A percentile compares a stretch with the other conserved stretches of the same genome.
These are phyloP conservation scores for Flabesymbios commensalis DNA, from an alignment of 2,888 invertebrate genomes.

Conservation along the genomic window DNA sequence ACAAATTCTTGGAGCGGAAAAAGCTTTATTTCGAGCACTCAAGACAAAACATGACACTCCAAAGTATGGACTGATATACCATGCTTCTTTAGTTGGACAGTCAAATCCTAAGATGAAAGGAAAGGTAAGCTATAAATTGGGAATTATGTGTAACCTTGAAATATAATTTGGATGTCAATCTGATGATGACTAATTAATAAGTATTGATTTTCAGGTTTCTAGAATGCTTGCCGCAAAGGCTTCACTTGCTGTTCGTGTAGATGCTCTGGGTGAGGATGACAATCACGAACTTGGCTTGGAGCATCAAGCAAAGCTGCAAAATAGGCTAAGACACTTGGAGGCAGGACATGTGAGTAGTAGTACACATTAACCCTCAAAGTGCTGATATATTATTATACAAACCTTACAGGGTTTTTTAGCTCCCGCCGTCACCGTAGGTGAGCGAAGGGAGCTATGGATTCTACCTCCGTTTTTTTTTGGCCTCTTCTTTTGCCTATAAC, in stretches of 20 bases:
- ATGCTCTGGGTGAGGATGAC: conserved; percentile 90
- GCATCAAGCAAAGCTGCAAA: conserved; percentile 87
- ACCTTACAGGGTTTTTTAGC: too few species aligned
- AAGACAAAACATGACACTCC: conserved; percentile 98
- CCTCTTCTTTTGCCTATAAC: too few species aligned
- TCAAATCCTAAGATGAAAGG: conserved; percentile 90
- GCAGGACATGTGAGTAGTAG: conserved; percentile 68
- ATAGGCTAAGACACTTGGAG: conserved; percentile 72
- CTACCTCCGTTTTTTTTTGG: too few species aligned
- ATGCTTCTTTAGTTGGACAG: conserved; percentile 90
- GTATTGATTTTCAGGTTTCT: conserved; percentile 66
- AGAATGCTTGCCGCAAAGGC: conserved; percentile 97
- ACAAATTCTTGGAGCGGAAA: conserved; percentile 97
- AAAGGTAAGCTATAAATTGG: conserved; percentile 61
- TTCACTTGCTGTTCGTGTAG: conserved; percentile 87
- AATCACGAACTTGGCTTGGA: conserved; percentile 82
- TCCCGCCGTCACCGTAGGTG: too few species aligned
- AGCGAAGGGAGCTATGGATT: too few species aligned
- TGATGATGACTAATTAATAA: neutral
- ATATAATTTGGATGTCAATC: too few species aligned
- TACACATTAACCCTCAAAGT: too few species aligned
- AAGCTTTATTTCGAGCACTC: conserved; percentile 93
- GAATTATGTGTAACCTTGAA: too few species aligned
- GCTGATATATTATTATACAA: too few species aligned
- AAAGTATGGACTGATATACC: conserved; percentile 98